A percentile compares a stretch with the other conserved stretches of the same genome.
These are phyloP conservation scores for Rapana venosa DNA, from an alignment of 2,888 invertebrate genomes.

Conservation along the genomic window DNA sequence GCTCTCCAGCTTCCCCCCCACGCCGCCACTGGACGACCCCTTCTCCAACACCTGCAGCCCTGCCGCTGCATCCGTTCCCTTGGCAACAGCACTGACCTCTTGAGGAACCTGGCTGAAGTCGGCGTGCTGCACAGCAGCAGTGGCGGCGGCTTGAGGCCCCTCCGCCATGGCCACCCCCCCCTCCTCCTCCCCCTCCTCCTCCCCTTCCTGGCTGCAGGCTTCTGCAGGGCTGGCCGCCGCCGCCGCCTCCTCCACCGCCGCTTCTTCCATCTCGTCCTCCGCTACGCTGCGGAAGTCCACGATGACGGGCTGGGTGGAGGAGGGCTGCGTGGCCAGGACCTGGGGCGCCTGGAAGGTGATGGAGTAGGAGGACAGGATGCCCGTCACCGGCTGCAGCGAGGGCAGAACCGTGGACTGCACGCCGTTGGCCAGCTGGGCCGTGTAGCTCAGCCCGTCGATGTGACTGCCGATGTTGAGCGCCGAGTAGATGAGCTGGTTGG, in stretches of 20 bases:
- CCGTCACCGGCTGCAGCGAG: conserved; percentile 52
- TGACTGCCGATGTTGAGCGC: conserved; percentile 68
- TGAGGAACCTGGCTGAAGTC: background rate
- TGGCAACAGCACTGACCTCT: background rate
- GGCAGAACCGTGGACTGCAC: conserved; percentile 54
- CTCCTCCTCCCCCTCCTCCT: background rate
- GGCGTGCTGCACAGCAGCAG: background rate
- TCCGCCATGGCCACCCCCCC: background rate
- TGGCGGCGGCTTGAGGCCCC: background rate
- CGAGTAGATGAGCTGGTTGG: conserved; percentile 68
- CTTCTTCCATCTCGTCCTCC: background rate
- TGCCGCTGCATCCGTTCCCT: background rate
- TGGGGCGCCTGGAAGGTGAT: conserved; percentile 66
- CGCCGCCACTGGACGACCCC: background rate
- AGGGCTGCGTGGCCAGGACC: background rate
- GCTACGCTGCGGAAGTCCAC: background rate
- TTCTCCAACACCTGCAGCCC: conserved; percentile 14
- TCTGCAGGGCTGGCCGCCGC: background rate
- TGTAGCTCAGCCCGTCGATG: conserved; percentile 47
- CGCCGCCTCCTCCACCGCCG: background rate
- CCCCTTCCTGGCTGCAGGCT: conserved; percentile 13
- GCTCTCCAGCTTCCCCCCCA: background rate
- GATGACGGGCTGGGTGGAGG: background rate
- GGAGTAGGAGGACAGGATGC: conserved; percentile 65
- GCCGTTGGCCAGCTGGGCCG: conserved; percentile 52